Evolutionary conservation across 2,888 invertebrate genomes (phyloP).

Genomic region (Deroplatys truncata): DNA sequence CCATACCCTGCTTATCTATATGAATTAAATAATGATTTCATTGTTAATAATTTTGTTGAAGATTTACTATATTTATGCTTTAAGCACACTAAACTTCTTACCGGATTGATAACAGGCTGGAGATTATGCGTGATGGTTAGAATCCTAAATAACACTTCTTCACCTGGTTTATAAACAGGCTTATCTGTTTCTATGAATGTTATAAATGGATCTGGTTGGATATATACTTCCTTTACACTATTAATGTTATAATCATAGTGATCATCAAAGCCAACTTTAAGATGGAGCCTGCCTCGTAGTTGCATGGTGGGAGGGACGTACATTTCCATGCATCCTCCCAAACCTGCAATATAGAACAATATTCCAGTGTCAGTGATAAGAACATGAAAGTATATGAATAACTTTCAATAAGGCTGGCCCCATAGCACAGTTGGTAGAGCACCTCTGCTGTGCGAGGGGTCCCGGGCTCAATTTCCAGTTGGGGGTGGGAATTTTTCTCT

Average conservation of each 20-base stretch:
- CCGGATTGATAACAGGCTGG: conserved; percentile 50
- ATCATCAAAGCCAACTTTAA: conserved; percentile 39
- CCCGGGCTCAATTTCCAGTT: too few species aligned
- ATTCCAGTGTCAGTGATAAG: background rate
- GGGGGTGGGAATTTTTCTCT: too few species aligned
- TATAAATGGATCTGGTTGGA: conserved; percentile 52
- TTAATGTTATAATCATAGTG: conserved; percentile 44
- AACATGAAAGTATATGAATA: background rate
- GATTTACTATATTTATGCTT: conserved; percentile 9
- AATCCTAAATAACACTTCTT: conserved; percentile 53
- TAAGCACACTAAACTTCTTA: conserved; percentile 38
- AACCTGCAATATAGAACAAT: background rate
- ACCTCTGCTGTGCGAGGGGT: too few species aligned
- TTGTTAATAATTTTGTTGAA: background rate
- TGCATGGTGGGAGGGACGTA: conserved; percentile 19
- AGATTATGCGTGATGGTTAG: conserved; percentile 54
- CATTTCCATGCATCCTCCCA: conserved; percentile 20
- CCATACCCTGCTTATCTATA: conserved; percentile 60
- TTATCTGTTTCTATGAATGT: conserved; percentile 57
- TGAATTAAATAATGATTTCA: conserved; percentile 8
- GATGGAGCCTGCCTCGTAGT: conserved; percentile 17
- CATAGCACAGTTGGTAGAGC: too few species aligned
- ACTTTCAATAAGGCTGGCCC: too few species aligned
- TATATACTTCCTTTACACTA: conserved; percentile 43
- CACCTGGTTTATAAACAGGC: conserved; percentile 56